phyloP scores from a whole-genome alignment of 2,113 vertebrate species.

The Machaerirhynchus nigripectus region DNA sequence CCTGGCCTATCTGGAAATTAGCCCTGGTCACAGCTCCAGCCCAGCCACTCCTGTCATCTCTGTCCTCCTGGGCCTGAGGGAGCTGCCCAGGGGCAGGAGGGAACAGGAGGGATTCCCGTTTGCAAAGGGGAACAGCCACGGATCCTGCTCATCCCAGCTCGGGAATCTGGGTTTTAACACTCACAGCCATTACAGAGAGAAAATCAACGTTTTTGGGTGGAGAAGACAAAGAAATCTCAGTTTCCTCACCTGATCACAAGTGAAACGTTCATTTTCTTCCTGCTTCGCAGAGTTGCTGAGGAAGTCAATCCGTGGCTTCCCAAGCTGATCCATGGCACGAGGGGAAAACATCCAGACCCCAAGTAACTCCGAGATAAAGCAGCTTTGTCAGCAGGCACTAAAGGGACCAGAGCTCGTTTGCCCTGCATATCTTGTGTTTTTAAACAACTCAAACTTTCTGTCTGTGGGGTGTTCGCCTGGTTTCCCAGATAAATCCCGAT shows the following conservation, averaged over 20 bases:
- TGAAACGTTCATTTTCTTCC: not conserved
- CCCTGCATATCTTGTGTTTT: not conserved
- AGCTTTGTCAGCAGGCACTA: not conserved
- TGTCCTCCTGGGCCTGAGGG: not conserved
- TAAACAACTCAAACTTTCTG: not conserved
- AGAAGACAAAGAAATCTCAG: not conserved
- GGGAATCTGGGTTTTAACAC: not conserved
- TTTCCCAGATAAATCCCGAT: not conserved
- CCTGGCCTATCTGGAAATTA: not conserved
- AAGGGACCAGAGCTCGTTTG: not conserved
- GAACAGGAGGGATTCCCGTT: not conserved
- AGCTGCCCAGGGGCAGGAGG: not conserved
- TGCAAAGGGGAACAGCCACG: not conserved
- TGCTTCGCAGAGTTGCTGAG: not conserved
- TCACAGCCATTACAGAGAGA: accelerated
- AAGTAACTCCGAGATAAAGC: not conserved
- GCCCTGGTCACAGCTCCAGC: not conserved
- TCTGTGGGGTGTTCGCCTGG: not conserved
- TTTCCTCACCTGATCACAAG: conserved; percentile 33
- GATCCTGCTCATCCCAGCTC: not conserved
- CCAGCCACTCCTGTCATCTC: not conserved
- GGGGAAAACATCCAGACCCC: not conserved
- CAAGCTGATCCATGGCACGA: not conserved
- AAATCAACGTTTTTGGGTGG: not conserved
- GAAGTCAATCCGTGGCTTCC: conserved; percentile 22